phyloP scores from a whole-genome alignment of 1,140 invertebrate genomes.

The Anadara kagoshimensis region DNA sequence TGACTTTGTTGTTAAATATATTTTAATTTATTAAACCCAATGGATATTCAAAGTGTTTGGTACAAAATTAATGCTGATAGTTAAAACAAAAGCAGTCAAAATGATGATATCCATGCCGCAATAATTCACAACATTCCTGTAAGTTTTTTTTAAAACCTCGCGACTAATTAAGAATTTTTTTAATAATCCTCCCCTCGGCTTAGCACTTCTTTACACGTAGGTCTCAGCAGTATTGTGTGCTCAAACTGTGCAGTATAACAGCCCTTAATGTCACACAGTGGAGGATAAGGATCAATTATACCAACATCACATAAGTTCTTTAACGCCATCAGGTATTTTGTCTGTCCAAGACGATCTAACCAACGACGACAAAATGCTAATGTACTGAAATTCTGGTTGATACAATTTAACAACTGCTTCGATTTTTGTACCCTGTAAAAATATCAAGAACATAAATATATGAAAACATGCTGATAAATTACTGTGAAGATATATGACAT shows the following conservation, averaged over 20 bases:
- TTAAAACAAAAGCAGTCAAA: too few relatives aligned
- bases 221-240: conserved; percentile 97
- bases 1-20: too few relatives aligned
- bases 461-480: background rate
- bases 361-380: conserved; percentile 99
- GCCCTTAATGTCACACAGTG: conserved; percentile 97
- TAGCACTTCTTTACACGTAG: conserved; percentile 98
- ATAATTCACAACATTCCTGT: too few relatives aligned
- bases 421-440: conserved; percentile 79
- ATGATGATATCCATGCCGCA: too few relatives aligned
- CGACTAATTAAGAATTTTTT: background rate
- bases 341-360: conserved; percentile 97
- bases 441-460: conserved; percentile 26
- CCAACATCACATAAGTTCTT: conserved; percentile 95
- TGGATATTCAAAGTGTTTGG: too few relatives aligned
- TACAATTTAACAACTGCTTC: conserved; percentile 93
- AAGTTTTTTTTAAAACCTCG: too few relatives aligned
- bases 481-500: too few relatives aligned
- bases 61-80: too few relatives aligned
- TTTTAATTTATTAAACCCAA: too few relatives aligned
- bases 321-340: conserved; percentile 98
- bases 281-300: conserved; percentile 97
- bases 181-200: conserved; percentile 97
- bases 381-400: conserved; percentile 98
- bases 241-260: conserved; percentile 99